phyloP scores from a whole-genome alignment of 2,797 vertebrate species.

The Phoebastria nigripes region DNA sequence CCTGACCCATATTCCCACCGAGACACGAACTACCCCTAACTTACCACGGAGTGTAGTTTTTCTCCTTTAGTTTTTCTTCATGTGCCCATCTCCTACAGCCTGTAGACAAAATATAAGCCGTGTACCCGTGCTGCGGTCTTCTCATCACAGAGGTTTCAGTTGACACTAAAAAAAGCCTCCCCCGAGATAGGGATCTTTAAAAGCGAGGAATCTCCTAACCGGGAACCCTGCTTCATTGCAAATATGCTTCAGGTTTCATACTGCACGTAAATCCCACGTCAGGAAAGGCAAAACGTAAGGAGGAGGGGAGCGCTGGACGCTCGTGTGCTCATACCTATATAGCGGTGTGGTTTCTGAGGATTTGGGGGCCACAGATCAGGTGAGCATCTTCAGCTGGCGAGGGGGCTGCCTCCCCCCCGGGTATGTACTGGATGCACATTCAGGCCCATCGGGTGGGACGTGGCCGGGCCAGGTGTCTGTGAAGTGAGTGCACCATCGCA shows the following conservation, averaged over 20 bases:
- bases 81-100: neutral
- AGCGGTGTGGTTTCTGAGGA: neutral
- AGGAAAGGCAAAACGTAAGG: neutral
- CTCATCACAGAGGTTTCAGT: neutral
- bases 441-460: neutral
- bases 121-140: neutral
- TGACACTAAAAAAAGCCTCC: no score
- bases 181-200: accelerated
- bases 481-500: accelerated
- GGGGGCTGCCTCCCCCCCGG: neutral
- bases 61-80: neutral
- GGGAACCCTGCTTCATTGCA: neutral
- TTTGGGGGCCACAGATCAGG: neutral
- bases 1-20: accelerated
- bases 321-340: neutral
- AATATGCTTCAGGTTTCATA: neutral
- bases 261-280: no score
- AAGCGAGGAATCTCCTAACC: neutral
- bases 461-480: neutral
- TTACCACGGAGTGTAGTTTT: neutral
- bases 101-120: neutral
- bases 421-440: neutral
- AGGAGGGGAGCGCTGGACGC: no score
- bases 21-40: neutral
- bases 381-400: neutral